Percentiles rank a stretch among this genome's conserved stretches.
These are phyloP conservation scores for Sesia bembeciformis DNA, from an alignment of 2,888 invertebrate species.

Conservation along the genomic window DNA sequence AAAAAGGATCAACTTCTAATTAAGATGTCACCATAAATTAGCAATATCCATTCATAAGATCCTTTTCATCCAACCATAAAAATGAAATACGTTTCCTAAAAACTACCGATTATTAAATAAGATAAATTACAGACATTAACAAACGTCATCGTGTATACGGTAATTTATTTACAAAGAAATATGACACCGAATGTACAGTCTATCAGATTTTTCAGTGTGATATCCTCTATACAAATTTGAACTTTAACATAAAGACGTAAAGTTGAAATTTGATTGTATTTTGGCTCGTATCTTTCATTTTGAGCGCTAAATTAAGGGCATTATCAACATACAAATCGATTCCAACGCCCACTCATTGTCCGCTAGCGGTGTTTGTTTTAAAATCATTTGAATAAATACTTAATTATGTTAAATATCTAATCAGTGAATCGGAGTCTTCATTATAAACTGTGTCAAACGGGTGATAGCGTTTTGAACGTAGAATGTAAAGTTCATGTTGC, in stretches of 20 bases:
- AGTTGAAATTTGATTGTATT: not conserved
- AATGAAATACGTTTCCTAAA: not conserved
- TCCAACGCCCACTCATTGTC: slow-evolving; percentile 35
- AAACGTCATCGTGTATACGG: not conserved
- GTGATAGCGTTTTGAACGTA: not conserved
- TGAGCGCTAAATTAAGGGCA: slow-evolving; percentile 19
- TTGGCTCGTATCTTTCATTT: not conserved
- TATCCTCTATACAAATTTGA: not conserved
- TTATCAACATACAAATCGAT: slow-evolving; percentile 23
- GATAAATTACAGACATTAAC: not conserved
- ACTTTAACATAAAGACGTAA: not conserved
- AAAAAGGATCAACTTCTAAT: not conserved
- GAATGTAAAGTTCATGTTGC: not conserved
- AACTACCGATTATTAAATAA: slow-evolving; percentile 7
- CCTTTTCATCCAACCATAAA: not conserved
- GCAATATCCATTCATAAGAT: not conserved
- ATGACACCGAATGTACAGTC: slow-evolving; percentile 19
- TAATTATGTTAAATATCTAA: slow-evolving; percentile 53
- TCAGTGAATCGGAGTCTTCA: slow-evolving; percentile 18
- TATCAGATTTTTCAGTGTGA: not conserved
- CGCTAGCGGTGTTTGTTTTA: slow-evolving; percentile 29
- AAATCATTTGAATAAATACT: slow-evolving; percentile 50
- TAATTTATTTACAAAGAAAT: slow-evolving; percentile 20
- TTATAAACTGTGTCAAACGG: slow-evolving; percentile 17
- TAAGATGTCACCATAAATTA: not conserved